phyloP scores from a whole-genome alignment of 2,113 vertebrate genomes.

The Lipophrys pholis region DNA sequence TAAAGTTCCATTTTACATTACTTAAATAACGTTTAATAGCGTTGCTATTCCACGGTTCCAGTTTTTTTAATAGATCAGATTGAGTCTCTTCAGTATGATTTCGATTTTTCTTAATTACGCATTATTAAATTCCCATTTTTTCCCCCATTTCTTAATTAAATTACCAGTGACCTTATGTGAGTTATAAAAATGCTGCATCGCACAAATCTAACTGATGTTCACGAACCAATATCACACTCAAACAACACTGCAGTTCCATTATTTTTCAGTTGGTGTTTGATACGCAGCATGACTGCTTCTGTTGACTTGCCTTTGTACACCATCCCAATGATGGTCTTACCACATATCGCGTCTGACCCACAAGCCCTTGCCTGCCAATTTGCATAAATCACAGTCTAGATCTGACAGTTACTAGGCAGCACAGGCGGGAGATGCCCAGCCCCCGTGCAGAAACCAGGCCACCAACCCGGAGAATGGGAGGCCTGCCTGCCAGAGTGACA shows the following conservation, averaged over 20 bases:
- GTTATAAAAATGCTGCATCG: too few species aligned
- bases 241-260: background rate
- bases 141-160: too few species aligned
- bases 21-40: too few species aligned
- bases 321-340: conserved; percentile 66
- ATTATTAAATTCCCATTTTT: too few species aligned
- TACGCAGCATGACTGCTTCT: conserved; percentile 41
- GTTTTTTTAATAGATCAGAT: background rate
- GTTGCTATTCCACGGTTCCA: background rate
- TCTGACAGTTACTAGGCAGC: conserved; percentile 83
- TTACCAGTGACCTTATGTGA: too few species aligned
- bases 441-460: conserved; percentile 80
- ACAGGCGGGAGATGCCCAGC: conserved; percentile 64
- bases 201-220: too few species aligned
- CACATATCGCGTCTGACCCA: conserved; percentile 75
- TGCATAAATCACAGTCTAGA: conserved; percentile 81
- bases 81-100: background rate
- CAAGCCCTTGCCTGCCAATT: conserved; percentile 78
- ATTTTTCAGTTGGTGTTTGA: background rate
- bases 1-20: too few species aligned
- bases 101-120: too few species aligned
- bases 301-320: conserved; percentile 49
- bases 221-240: too few species aligned
- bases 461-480: conserved; percentile 76
- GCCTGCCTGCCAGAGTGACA: conserved; percentile 79